Conservation (phyloP, 2,113 vertebrate genomes). For the Myotis davidii region DNA sequence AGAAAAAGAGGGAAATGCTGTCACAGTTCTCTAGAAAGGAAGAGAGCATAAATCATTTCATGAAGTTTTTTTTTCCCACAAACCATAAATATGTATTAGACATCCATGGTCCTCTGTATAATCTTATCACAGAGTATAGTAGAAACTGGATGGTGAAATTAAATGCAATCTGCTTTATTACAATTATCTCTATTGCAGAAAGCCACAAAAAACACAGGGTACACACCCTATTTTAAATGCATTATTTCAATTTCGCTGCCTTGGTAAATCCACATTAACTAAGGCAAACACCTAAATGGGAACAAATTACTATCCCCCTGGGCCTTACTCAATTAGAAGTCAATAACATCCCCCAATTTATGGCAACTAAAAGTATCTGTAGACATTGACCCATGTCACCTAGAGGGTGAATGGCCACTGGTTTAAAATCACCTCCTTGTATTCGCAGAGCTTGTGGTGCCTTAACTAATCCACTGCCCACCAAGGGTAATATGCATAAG, state of each 20-base stretch:
- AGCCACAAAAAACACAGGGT: neutral
- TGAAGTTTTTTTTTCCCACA: neutral
- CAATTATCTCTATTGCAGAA: neutral
- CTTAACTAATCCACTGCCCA: neutral
- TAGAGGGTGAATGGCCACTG: neutral
- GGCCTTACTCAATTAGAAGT: neutral
- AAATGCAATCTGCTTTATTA: neutral
- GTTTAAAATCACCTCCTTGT: neutral
- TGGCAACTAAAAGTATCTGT: neutral
- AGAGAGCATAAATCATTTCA: neutral
- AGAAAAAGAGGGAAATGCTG: constrained; percentile 23
- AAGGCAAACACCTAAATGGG: neutral
- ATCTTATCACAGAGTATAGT: neutral
- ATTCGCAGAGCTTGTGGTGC: neutral
- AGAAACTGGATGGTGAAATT: constrained; percentile 20
- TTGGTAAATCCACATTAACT: neutral
- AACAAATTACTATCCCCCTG: neutral
- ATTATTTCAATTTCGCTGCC: neutral
- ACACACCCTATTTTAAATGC: constrained; percentile 1
- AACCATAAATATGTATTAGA: neutral
- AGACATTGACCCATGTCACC: neutral
- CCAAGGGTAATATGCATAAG: neutral
- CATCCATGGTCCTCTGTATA: neutral
- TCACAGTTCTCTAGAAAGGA: constrained; percentile 7
- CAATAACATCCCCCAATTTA: neutral